A percentile compares a stretch with the other conserved stretches of the same genome.
phyloP scores from a whole-genome alignment of 1,140 invertebrate genomes.

The Calephelis nemesis region DNA sequence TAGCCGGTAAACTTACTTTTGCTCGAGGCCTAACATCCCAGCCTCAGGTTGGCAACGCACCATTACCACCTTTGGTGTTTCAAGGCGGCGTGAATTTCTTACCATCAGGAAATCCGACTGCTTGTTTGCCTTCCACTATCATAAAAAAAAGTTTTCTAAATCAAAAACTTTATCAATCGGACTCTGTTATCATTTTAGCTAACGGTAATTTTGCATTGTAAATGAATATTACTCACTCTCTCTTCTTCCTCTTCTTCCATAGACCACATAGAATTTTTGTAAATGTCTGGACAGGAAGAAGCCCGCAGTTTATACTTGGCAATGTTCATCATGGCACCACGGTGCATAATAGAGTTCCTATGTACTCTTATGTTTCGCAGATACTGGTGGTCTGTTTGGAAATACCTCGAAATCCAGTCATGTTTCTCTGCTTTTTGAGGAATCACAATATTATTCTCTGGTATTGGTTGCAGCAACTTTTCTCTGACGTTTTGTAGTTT shows the following conservation, averaged over 20 bases:
- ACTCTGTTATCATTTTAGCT: too few relatives aligned
- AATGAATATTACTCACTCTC: conserved; percentile 73
- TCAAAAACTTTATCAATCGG: too few relatives aligned
- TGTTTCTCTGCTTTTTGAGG: conserved; percentile 43
- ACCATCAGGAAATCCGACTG: too few relatives aligned
- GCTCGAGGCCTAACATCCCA: too few relatives aligned
- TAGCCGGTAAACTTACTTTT: too few relatives aligned
- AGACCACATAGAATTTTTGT: conserved; percentile 92
- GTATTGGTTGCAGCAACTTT: conserved; percentile 63
- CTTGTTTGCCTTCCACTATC: too few relatives aligned
- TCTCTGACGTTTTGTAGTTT: conserved; percentile 62
- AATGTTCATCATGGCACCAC: conserved; percentile 90
- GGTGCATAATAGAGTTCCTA: conserved; percentile 90
- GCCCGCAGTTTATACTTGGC: conserved; percentile 90
- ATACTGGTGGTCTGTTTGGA: conserved; percentile 83
- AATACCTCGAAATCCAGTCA: conserved; percentile 80
- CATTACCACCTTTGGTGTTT: too few relatives aligned
- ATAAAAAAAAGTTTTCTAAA: too few relatives aligned
- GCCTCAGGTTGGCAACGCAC: too few relatives aligned
- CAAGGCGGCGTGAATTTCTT: too few relatives aligned
- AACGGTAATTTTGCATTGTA: too few relatives aligned
- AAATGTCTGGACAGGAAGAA: conserved; percentile 94
- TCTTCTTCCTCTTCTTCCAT: conserved; percentile 85
- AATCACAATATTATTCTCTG: conserved; percentile 60
- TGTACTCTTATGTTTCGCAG: conserved; percentile 87